Evolutionary conservation across 2,113 vertebrate species (phyloP), one percentile per base, ranked within the genome.

Genomic region (Panthera leo): DNA sequence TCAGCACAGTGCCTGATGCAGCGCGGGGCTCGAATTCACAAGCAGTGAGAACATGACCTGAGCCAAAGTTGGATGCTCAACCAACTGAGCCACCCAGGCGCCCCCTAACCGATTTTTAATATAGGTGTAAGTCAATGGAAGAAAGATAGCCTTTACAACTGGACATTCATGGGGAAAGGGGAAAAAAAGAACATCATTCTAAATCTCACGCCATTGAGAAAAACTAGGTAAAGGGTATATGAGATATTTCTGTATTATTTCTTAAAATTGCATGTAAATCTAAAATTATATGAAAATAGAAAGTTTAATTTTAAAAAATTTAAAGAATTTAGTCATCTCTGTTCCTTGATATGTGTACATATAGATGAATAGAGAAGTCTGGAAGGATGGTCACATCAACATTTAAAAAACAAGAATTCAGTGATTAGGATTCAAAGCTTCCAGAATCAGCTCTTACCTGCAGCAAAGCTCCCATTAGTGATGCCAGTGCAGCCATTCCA

Each of bases 401-500:
- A 27, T 61, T 70, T 23, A 3, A 9, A 9, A 58, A 18, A 31
- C 58, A 92, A 94, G 7, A 18, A 92, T 53, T 29, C 71, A 13
- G 48, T 31, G 53, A 73, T 48, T 68, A 34, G 31, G 76, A 88
- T 25, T 88, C 27, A 70, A 67, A 61, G 36, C 39, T 67, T 71
- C 0, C 2, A 76, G 9, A 36, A 21, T 82, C 70, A 29, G 27
- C 80, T 82, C 92, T 98, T 98, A 99, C 99, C 99, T 99, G 99
- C 96, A 99, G 97, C 98, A 99, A 92, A 55, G 98, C 98, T 96
- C 99, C 99, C 99, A 99, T 98, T 0, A 99, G 2, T 34, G 99
- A 99, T 9, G 99, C 99, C 86, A 99, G 4, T 1, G 98, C 99
- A 96, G 99, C 99, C 99, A 99, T 99, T 36, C 98, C 99, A n/a